These are phyloP conservation scores for Hippopotamyrus pictus DNA, from an alignment of 2,797 vertebrate genomes.

Conservation along the genomic window DNA sequence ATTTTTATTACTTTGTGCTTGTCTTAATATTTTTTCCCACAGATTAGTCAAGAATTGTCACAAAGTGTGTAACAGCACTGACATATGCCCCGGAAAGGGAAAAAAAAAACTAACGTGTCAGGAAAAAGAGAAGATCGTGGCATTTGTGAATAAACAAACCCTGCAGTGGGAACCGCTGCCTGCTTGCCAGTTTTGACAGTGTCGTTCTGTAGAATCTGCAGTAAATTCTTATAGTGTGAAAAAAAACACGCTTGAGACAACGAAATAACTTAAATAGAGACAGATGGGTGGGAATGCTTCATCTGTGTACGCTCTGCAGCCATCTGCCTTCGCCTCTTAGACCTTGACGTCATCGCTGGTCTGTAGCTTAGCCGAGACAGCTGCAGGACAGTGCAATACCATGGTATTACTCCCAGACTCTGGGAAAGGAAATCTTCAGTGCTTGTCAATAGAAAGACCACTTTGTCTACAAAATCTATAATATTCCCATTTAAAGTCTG, in stretches of 20 bases:
- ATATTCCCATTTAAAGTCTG: not conserved
- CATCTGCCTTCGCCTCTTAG: not conserved
- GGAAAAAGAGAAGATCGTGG: not conserved
- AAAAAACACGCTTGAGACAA: not conserved
- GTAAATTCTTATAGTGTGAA: not conserved
- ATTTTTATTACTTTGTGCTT: conserved; percentile 20
- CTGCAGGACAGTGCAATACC: conserved; percentile 7
- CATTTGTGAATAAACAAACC: conserved; percentile 4
- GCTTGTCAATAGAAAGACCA: not conserved
- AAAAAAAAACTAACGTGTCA: not conserved
- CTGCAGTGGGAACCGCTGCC: not conserved
- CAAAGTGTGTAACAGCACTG: conserved; percentile 20
- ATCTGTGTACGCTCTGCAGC: not conserved
- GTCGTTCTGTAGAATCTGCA: not conserved
- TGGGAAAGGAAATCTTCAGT: not conserved
- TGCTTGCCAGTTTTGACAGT: not conserved
- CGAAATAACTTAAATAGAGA: conserved; percentile 1
- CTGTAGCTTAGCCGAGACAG: not conserved
- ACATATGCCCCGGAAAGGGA: not conserved
- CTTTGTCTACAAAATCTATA: not conserved
- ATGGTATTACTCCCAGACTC: not conserved
- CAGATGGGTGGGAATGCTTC: not conserved
- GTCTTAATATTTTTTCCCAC: not conserved
- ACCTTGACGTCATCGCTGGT: conserved; percentile 1
- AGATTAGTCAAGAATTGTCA: conserved; percentile 17